Evolutionary conservation across 2,888 invertebrate species (phyloP).

Genomic region (Heliconius ismenius): DNA sequence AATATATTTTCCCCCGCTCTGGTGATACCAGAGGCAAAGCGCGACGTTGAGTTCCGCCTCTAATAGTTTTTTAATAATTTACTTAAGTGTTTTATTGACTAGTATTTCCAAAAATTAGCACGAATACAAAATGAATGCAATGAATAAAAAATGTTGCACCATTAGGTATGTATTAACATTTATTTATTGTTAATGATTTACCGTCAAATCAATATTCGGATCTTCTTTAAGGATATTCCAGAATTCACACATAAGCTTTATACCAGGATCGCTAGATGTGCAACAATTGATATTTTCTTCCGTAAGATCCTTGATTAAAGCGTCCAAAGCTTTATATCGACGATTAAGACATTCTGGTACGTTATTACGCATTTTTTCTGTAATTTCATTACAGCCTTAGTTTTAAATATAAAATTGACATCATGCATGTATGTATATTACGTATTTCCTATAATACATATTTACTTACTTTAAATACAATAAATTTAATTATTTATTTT

Average conservation of each 20-base stretch:
- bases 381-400: neutral
- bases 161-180: neutral
- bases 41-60: no score
- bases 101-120: no score
- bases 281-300: conserved; percentile 36
- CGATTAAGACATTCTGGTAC: conserved; percentile 63
- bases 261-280: conserved; percentile 50
- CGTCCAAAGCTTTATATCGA: conserved; percentile 62
- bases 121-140: no score
- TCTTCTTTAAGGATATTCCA: conserved; percentile 71
- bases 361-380: conserved; percentile 54
- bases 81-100: no score
- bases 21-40: no score
- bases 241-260: conserved; percentile 68
- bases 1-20: no score
- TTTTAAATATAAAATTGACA: neutral
- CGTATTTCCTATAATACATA: neutral
- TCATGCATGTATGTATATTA: neutral
- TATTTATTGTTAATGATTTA: conserved; percentile 40
- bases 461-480: conserved; percentile 1
- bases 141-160: no score
- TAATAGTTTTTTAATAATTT: no score
- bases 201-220: conserved; percentile 61
- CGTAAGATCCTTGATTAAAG: conserved; percentile 58
- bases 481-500: conserved; percentile 8